Base-by-base conservation (phyloP, 2,113 vertebrate genomes). In the Corythornis vintsioides region DNA sequence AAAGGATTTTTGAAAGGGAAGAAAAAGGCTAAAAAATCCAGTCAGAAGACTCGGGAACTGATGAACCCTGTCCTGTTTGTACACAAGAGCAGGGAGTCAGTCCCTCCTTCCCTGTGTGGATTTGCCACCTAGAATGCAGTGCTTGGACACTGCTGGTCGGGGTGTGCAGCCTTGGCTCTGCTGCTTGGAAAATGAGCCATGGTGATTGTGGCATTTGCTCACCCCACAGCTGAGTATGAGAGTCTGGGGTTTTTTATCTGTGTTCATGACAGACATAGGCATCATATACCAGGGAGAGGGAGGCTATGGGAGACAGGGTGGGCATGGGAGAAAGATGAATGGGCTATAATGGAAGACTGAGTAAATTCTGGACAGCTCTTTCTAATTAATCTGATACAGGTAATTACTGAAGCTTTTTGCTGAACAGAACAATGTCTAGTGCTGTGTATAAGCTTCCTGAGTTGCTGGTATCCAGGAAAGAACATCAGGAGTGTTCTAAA, bases 101-200 rank as follows among this genome's bases (percentile, higher is more conserved):
- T 35, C 63, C 24, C 0, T 40, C 3, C 56, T 72, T 25, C 33
- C 15, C 48, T n/a, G 10, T 31, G 40, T 69, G 69, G 11, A 13
- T 80, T 63, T 67, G 55, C 31, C 38, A 11, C 70, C 50, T 11
- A 3, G 48, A 48, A 7, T 7, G 38, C 48, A 9, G 52, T 35
- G 60, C 9, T 9, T 61, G 72, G 26, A 7, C 0, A 1, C 52
- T 1, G 73, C 31, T 63, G 2, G 14, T 17, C 0, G 0, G 7
- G 0, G 1, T 13, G 1, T 19, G 21, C 55, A 28, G 47, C 56
- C 60, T 52, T 63, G 52, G 52, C 67, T 73, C 26, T 1, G 28
- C 31, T 80, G 11, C 56, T 64, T 20, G 28, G 11, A 60, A 43
- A n/a, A 20, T 2, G 11, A 42, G 4, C 1, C 3, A 4, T 10